Percentiles rank a stretch among this genome's conserved stretches.
phyloP scores from a whole-genome alignment of 2,113 vertebrate species.

The Vidua macroura region DNA sequence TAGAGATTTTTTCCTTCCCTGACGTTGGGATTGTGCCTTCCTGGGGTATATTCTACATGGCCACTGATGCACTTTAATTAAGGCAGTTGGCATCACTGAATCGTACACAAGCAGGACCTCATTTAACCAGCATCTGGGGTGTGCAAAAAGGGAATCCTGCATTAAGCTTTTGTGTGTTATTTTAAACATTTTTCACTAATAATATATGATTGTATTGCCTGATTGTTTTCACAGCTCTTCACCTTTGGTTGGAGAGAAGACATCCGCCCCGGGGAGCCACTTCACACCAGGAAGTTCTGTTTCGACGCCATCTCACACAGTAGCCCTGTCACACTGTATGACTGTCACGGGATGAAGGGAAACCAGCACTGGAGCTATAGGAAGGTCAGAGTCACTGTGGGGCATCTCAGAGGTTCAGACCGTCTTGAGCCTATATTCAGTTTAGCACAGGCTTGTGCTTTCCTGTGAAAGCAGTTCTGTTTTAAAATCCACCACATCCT shows the following conservation, averaged over 20 bases:
- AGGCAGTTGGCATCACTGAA: neutral
- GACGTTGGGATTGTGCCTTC: neutral
- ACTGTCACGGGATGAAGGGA: conserved; percentile 90
- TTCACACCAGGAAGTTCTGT: conserved; percentile 89
- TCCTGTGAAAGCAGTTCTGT: neutral
- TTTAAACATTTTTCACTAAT: neutral
- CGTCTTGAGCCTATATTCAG: neutral
- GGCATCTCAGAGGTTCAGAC: neutral
- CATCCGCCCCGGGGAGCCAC: conserved; percentile 84
- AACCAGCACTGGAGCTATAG: conserved; percentile 89
- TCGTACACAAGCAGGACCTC: neutral
- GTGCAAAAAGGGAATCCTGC: accelerated
- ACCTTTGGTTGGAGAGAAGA: conserved; percentile 93
- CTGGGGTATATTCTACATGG: neutral
- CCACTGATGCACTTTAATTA: neutral
- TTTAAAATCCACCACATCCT: neutral
- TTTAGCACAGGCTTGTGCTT: neutral
- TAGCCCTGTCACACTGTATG: conserved; percentile 84
- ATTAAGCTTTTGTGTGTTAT: neutral
- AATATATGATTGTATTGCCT: neutral
- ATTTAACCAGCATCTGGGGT: neutral
- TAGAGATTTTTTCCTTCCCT: neutral
- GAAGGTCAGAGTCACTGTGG: conserved; percentile 73
- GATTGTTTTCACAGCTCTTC: conserved; percentile 77
- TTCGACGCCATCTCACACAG: conserved; percentile 82